Base-by-base conservation (phyloP, 2,888 invertebrate species). In the Rhingia rostrata region DNA sequence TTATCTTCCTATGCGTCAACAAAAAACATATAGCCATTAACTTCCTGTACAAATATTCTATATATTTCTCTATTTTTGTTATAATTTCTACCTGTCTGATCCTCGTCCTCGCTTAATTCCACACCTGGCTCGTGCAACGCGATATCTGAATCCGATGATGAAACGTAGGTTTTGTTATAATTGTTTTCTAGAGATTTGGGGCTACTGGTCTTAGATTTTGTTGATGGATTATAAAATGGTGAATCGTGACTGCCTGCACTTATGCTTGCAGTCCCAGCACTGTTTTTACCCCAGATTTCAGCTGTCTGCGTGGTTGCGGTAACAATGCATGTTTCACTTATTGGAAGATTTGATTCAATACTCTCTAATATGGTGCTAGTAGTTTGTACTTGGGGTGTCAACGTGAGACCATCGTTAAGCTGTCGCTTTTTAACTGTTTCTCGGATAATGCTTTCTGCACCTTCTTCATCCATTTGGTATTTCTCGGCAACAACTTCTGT, bases 131-230 rank as follows among this genome's bases (percentile, higher is more conserved):
- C 94, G 89, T 94, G 94, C 81, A 94, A 91, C 79, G 94, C 94
- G 77, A 94, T 92, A 89, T 94, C 94, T 41, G 94, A 94, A 69
- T 94, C 94, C 88, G 94, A 94, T 81, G 94, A 94, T 88, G 94
- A 94, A 87, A 94, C 94, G 74, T 93, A 89, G 43, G 93, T 93
- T 88, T 93, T 91, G 87, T 66, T 86, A 70, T 83, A 86, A 69
- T 86, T 81, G 37, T 78, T 86, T 43, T 81, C 81, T 41, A 82
- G 43, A n/a, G 86, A 80, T 45, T 78, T 84, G 3, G 74, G 74
- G 12, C 86, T 86, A 53, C 86, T 86, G 30, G 78, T 86, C 45
- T 86, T 77, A 7, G 73, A 80, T 64, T 86, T 81, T 3, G 45
- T 66, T 45, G 75, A 78, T n/a, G 69, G 54, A 63, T 72, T 79